Evolutionary conservation across 2,888 invertebrate genomes (phyloP).

Genomic region (Limnephilus lunatus): DNA sequence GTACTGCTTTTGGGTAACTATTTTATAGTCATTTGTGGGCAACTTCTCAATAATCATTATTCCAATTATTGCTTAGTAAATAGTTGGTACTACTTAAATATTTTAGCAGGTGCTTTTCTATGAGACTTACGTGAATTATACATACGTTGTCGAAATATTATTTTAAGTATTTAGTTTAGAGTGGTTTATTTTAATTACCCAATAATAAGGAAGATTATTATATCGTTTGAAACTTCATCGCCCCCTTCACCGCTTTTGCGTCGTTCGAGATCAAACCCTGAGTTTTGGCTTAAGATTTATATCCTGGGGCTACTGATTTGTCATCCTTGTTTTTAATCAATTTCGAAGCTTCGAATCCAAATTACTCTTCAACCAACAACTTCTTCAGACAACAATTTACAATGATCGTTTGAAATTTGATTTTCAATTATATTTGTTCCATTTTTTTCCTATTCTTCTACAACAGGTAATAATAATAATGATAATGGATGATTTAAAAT

Average conservation of each 20-base stretch:
- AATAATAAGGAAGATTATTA: neutral
- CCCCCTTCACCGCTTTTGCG: neutral
- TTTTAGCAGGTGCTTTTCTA: neutral
- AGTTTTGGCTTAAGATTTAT: neutral
- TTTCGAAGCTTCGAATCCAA: neutral
- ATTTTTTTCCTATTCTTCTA: no score
- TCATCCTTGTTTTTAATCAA: constrained; percentile 9
- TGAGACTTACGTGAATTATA: neutral
- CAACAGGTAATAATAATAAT: no score
- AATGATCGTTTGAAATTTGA: no score
- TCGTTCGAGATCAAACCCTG: neutral
- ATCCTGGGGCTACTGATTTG: constrained; percentile 13
- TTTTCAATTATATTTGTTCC: no score
- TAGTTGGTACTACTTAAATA: neutral
- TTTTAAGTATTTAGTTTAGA: neutral
- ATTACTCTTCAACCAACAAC: neutral
- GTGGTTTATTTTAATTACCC: neutral
- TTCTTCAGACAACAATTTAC: no score
- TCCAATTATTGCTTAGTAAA: neutral
- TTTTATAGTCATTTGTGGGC: neutral
- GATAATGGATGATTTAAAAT: no score
- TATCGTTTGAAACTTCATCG: neutral
- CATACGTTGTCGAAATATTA: neutral
- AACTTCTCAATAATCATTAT: neutral
- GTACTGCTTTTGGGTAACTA: neutral